Conservation (phyloP, 2,113 vertebrate species). For the Anser brachyrhynchus region DNA sequence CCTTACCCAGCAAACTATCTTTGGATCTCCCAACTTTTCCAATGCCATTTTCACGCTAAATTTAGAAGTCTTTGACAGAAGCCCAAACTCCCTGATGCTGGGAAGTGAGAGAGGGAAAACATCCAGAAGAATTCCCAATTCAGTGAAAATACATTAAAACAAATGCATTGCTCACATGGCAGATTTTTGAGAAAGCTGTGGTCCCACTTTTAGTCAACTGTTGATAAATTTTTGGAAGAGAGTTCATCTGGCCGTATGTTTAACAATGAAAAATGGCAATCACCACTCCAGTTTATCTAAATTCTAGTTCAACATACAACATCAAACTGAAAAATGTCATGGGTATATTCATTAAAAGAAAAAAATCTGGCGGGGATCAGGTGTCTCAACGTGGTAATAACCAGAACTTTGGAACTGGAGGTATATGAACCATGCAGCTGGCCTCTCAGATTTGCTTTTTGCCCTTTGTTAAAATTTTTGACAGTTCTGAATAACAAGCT, state of each 20-base stretch:
- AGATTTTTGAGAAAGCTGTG: not conserved
- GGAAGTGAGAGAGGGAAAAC: not conserved
- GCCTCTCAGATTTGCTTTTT: not conserved
- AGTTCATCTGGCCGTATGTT: not conserved
- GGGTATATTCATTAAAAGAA: not conserved
- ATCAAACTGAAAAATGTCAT: not conserved
- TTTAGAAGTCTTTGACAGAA: not conserved
- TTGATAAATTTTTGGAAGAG: not conserved
- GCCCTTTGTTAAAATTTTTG: not conserved
- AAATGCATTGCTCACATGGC: not conserved
- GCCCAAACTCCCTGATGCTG: not conserved
- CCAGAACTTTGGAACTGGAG: not conserved
- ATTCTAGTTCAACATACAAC: not conserved
- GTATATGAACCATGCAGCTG: not conserved
- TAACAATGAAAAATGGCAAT: not conserved
- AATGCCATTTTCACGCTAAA: not conserved
- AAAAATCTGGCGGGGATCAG: not conserved
- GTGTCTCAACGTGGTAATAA: not conserved
- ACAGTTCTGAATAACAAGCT: not conserved
- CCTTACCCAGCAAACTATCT: not conserved
- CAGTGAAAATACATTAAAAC: not conserved
- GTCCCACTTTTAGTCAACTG: not conserved
- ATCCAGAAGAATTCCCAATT: not conserved
- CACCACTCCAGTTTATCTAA: not conserved
- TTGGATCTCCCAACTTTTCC: not conserved